Base-by-base conservation (phyloP, 2,888 invertebrate species). In the Sinodicranocentrus sp. region DNA sequence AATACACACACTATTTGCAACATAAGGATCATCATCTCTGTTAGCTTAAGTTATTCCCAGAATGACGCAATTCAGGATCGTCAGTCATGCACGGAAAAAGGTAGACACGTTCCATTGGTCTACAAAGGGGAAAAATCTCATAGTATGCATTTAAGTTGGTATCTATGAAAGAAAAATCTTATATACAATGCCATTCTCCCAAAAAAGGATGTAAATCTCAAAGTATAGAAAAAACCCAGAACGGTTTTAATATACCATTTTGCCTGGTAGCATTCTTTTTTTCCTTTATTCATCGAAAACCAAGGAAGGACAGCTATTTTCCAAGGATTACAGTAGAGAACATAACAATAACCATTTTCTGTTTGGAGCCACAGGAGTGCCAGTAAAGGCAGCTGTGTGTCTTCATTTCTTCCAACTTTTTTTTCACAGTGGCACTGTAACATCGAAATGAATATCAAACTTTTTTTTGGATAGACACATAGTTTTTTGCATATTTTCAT, bases 291-390 rank as follows among this genome's bases (percentile, higher is more conserved):
- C n/a, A n/a, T n/a, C n/a, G n/a, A n/a, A n/a, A 52, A 52, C 10
- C 5, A 44, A 48, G 59, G 59, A 63, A 63, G 48, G 23, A 25
- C 68, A 26, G 26, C 19, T 19, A 54, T 70, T 70, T 28, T 70
- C 70, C 52, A 70, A 52, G 52, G 70, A 70, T 70, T 52, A 70
- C 3, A 17, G 70, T 26, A 13, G 19, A n/a, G n/a, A 39, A 70
- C 70, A 76, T 76, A 76, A 67, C 67, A 76, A 76, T 76, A 76
- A 76, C 54, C 76, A 76, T 76, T 76, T 76, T 48, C 8, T 75
- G 52, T 39, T 67, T 76, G 52, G 21, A 76, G 67, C 67, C 67
- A 61, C 48, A 65, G 75, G 67, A 65, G 57, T 65, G 65, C 65
- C 65, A 75, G 23, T 19, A 68, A 10, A 70, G 28, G 65, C 70